phyloP scores from a whole-genome alignment of 2,113 vertebrate species.

The Regulus satrapa region DNA sequence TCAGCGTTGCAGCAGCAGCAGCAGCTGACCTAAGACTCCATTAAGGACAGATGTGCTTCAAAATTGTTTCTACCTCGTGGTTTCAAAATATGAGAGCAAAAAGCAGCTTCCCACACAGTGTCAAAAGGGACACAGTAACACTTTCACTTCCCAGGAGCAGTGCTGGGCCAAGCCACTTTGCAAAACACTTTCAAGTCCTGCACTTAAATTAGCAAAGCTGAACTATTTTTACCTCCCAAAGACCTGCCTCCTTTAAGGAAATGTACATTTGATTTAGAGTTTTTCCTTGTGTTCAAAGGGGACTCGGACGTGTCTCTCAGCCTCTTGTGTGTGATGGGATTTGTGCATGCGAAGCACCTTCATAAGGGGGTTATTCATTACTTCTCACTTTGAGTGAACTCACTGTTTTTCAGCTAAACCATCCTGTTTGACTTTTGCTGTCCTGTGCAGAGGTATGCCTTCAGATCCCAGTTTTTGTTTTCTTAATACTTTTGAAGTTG shows the following conservation, averaged over 20 bases:
- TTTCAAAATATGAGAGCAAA: not conserved
- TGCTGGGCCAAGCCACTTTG: not conserved
- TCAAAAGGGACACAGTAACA: not conserved
- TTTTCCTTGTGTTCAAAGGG: not conserved
- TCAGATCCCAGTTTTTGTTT: slow-evolving; percentile 26
- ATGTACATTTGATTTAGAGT: not conserved
- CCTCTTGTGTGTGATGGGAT: not conserved
- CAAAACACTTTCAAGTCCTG: not conserved
- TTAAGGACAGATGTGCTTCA: not conserved
- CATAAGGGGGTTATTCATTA: not conserved
- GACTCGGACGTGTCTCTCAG: not conserved
- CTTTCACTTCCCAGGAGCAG: not conserved
- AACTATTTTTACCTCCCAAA: not conserved
- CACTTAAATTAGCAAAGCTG: not conserved
- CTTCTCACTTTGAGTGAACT: not conserved
- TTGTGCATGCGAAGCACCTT: not conserved
- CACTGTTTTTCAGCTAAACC: not conserved
- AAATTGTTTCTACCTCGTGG: not conserved
- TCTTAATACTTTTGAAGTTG: slow-evolving; percentile 41
- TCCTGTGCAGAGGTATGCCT: not conserved
- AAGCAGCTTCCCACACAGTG: not conserved
- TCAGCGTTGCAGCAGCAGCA: not conserved
- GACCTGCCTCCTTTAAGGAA: not conserved
- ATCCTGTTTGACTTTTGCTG: slow-evolving; percentile 15
- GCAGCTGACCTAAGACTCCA: not conserved